These are phyloP conservation scores for Folsomia candida DNA, from an alignment of 2,888 invertebrate species.

Conservation along the genomic window DNA sequence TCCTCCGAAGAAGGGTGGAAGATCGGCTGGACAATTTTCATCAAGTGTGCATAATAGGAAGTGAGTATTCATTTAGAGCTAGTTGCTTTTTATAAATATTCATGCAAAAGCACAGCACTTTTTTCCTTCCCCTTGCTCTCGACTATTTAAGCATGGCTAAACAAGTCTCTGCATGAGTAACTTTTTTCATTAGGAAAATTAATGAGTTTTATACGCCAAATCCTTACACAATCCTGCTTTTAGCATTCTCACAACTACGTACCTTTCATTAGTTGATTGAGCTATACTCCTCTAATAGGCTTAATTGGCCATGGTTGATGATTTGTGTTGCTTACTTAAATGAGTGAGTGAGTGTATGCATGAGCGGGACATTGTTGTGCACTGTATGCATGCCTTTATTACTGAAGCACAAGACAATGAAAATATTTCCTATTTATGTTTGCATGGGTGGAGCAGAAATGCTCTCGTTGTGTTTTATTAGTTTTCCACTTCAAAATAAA, in stretches of 20 bases:
- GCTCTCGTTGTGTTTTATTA: not conserved
- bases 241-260: not conserved
- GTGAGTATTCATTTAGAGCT: conserved; percentile 21
- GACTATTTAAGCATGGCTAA: not conserved
- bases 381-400: no score
- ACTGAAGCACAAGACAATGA: no score
- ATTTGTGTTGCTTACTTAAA: not conserved
- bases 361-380: not conserved
- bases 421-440: not conserved
- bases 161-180: conserved; percentile 1
- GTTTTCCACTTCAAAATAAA: not conserved
- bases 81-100: conserved; percentile 23
- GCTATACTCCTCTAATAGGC: not conserved
- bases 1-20: not conserved
- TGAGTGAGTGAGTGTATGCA: not conserved
- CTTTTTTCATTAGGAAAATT: conserved; percentile 21
- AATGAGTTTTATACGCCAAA: conserved; percentile 14
- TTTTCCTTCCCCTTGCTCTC: not conserved
- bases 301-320: not conserved
- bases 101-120: conserved; percentile 12
- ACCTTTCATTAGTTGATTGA: conserved; percentile 3
- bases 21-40: conserved; percentile 16
- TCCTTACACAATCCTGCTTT: not conserved
- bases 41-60: conserved; percentile 10
- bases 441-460: not conserved